Evolutionary conservation across 2,797 vertebrate species (phyloP).

Genomic region (Notolepis coatsorum): DNA sequence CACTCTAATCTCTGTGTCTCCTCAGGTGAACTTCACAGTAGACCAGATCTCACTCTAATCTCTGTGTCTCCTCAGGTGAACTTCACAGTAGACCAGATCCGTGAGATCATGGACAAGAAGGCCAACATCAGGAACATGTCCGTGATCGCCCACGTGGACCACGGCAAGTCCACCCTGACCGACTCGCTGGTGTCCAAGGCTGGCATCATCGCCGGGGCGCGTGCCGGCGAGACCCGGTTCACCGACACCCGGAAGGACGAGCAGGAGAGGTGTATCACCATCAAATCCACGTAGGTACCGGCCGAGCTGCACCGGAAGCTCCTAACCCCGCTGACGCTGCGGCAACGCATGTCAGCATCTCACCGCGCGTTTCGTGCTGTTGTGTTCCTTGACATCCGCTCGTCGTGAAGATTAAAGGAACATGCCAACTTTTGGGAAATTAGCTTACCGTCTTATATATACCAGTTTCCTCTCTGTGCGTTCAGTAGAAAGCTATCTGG

Average conservation of each 20-base stretch:
- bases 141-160: constrained; percentile 95
- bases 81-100: constrained; percentile 96
- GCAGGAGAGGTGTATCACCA: constrained; percentile 97
- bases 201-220: constrained; percentile 91
- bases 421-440: too few species aligned
- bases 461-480: too few species aligned
- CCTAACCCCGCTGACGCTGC: too few species aligned
- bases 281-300: constrained; percentile 94
- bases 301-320: too few species aligned
- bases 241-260: constrained; percentile 96
- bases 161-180: constrained; percentile 94
- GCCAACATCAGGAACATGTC: constrained; percentile 98
- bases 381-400: too few species aligned
- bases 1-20: neutral
- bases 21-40: constrained; percentile 13
- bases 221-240: constrained; percentile 94
- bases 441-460: too few species aligned
- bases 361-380: too few species aligned
- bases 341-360: too few species aligned
- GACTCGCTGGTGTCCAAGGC: constrained; percentile 96
- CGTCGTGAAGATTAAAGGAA: too few species aligned
- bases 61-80: too few species aligned
- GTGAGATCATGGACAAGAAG: constrained; percentile 98
- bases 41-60: too few species aligned
- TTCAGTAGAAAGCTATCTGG: too few species aligned